Conservation (phyloP, 2,797 vertebrate species). For the Typhlichthys eigenmanni region DNA sequence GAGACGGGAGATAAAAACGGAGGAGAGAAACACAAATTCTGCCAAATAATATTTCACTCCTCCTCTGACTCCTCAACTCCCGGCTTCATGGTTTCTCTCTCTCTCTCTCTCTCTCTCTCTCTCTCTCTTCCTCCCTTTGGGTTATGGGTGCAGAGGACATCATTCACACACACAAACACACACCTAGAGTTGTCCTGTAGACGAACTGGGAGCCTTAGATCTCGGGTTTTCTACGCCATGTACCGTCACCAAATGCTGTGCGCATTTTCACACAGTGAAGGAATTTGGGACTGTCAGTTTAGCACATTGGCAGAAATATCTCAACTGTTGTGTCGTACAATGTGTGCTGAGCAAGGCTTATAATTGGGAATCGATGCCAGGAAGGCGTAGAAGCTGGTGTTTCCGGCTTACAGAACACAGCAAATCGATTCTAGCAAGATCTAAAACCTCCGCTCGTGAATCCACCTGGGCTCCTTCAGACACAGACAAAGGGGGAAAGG, state of each 20-base stretch:
- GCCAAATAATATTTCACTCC: constrained; percentile 40
- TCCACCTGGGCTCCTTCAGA: constrained; percentile 31
- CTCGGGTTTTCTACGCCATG: constrained; percentile 2
- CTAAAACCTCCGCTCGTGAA: constrained; percentile 45
- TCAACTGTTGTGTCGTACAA: no score
- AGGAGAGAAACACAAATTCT: constrained; percentile 46
- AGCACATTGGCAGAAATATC: no score
- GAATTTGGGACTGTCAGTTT: no score
- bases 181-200: constrained; percentile 15
- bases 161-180: background rate
- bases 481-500: constrained; percentile 3
- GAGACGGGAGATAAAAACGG: constrained; percentile 29
- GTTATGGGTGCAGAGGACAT: background rate
- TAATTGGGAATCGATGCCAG: no score
- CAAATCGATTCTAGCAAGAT: constrained; percentile 31
- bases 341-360: no score
- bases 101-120: background rate
- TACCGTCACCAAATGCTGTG: no score
- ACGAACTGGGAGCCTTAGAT: constrained; percentile 29
- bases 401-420: no score
- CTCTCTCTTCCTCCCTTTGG: background rate
- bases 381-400: no score
- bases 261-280: no score
- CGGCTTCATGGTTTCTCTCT: constrained; percentile 24
- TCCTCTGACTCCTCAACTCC: constrained; percentile 23